Evolutionary conservation across 1,140 invertebrate species (phyloP), one percentile per base, ranked within the genome.

Genomic region (Idris sp.): DNA sequence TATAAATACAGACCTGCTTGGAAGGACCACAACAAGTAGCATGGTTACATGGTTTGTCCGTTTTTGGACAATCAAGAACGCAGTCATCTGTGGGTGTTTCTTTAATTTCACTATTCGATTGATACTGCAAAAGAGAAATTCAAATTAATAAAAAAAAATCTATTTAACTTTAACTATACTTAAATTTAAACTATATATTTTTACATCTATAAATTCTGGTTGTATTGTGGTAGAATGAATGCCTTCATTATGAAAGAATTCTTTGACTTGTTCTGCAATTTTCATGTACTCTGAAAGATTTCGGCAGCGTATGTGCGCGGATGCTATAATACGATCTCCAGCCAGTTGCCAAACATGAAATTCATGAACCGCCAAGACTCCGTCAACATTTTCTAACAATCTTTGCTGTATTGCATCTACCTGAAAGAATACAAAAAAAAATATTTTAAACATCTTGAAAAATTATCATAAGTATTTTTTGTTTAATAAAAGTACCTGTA

Each of bases 341-440:
- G 96, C 95, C 64, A 97, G 88, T 84, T 97, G 95, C 96, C 96
- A 97, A 1, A 97, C 95, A 80, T 97, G 96, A 81, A 98, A 97
- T 84, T 98, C 96, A 78, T 98, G 96, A 13, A 98, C 95, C 1
- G 96, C 95, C 35, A 97, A 85, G 9, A 97, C 95, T 1, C 95
- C 95, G 79, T 97, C 95, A 7, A 97, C 93, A 84, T 92, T 96
- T 76, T 93, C 91, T 19, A 96, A 80, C n/a, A 97, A 84, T 36
- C 93, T 90, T 67, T 93, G 91, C 80, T 97, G 94, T 74, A 97
- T 95, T 28, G 92, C 94, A 84, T 96, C 94, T 35, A 97, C 93
- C 31, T 33, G 11, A 41, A 35, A 18, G n/a, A n/a, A n/a, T n/a
- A n/a, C n/a, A n/a, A n/a, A n/a, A n/a, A n/a, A n/a, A n/a, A n/a